phyloP scores from a whole-genome alignment of 1,140 invertebrate species.

The Drosophila carrolli region DNA sequence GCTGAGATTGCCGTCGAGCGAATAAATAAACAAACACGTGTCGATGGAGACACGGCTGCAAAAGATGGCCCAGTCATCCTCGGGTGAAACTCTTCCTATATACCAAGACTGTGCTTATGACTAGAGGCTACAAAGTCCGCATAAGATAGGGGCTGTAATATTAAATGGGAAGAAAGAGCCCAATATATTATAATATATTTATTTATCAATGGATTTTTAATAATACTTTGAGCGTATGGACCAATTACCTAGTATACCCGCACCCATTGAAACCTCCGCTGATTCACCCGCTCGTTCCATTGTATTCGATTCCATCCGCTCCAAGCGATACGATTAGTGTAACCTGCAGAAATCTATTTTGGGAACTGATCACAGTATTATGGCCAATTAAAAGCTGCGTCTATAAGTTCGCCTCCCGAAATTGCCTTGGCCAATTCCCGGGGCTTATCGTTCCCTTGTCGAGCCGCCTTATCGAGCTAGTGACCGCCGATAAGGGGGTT shows the following conservation, averaged over 20 bases:
- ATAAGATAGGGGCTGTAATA: too few species aligned
- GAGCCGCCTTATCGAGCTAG: slow-evolving; percentile 55
- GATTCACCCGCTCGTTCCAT: not conserved
- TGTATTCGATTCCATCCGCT: not conserved
- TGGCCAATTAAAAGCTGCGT: slow-evolving; percentile 49
- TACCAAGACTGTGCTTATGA: not conserved
- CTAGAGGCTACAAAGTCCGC: too few species aligned
- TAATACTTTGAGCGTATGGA: too few species aligned
- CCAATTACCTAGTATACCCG: too few species aligned
- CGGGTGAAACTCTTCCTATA: not conserved
- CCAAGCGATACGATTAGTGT: slow-evolving; percentile 12
- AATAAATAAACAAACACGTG: slow-evolving; percentile 47
- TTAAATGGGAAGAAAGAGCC: too few species aligned
- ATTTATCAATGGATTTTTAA: too few species aligned
- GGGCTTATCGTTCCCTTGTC: slow-evolving; percentile 72
- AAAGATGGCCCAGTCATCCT: not conserved
- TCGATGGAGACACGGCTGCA: not conserved
- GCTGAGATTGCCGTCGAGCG: slow-evolving; percentile 55
- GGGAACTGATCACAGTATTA: slow-evolving; percentile 58
- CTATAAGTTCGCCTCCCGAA: slow-evolving; percentile 7
- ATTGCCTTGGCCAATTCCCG: slow-evolving; percentile 43
- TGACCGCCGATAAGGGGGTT: slow-evolving; percentile 65
- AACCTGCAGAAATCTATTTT: slow-evolving; percentile 49
- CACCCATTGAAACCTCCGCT: not conserved
- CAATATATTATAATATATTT: too few species aligned